Conservation (phyloP, 2,888 invertebrate species). For the Heliconius ismenius region DNA sequence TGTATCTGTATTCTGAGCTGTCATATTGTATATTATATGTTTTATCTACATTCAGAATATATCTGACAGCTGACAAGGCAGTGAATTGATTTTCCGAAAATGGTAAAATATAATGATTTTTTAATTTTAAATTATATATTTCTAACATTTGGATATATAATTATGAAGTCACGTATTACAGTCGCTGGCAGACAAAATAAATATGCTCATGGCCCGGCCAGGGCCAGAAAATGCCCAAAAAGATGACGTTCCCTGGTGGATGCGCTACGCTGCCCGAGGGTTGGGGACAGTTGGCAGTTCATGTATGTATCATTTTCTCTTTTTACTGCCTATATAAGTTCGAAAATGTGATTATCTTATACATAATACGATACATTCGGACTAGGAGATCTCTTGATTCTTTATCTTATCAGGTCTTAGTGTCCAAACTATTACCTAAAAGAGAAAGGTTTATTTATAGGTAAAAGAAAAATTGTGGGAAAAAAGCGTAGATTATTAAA, state of each 20-base stretch:
- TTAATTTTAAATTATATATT: conserved; percentile 51
- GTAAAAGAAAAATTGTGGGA: neutral
- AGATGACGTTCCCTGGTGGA: conserved; percentile 94
- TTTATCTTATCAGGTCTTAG: conserved; percentile 48
- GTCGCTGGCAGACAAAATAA: conserved; percentile 91
- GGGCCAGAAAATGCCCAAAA: conserved; percentile 88
- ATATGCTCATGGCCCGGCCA: conserved; percentile 90
- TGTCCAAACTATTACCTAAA: conserved; percentile 37
- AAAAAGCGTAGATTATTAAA: neutral
- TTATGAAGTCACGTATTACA: conserved; percentile 65
- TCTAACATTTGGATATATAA: conserved; percentile 47
- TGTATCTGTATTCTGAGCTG: conserved; percentile 3
- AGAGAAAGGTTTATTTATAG: conserved; percentile 19
- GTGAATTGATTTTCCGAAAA: conserved; percentile 80
- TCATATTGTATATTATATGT: conserved; percentile 12
- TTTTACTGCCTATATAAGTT: neutral
- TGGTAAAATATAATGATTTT: conserved; percentile 62
- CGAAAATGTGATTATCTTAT: neutral
- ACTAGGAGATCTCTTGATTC: conserved; percentile 15
- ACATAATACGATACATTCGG: neutral
- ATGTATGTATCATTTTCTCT: conserved; percentile 83
- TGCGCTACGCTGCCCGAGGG: conserved; percentile 92
- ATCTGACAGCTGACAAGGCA: conserved; percentile 65
- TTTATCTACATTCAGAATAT: conserved; percentile 47
- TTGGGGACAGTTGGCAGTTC: conserved; percentile 92